phyloP scores from a whole-genome alignment of 2,888 invertebrate genomes.

The Acronicta aceris region DNA sequence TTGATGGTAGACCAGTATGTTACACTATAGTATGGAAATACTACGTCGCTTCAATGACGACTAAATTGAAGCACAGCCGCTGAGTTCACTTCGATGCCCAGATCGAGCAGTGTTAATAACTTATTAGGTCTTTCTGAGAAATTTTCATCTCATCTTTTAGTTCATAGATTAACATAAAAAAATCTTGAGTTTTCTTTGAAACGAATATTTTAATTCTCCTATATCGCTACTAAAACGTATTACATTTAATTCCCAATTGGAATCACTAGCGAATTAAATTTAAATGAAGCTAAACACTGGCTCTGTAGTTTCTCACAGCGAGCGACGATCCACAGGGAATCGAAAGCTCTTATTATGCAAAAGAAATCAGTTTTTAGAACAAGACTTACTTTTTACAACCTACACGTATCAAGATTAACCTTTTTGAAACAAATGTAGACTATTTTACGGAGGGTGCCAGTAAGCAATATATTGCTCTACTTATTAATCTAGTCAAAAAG shows the following conservation, averaged over 20 bases:
- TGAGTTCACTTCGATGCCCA: no score
- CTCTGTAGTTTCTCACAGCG: conserved; percentile 16
- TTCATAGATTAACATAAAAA: conserved; percentile 1
- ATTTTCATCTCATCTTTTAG: no score
- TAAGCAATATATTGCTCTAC: no score
- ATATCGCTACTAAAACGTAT: conserved; percentile 3
- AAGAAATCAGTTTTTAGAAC: conserved; percentile 9
- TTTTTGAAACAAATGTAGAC: not conserved
- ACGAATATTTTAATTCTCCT: not conserved
- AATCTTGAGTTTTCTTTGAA: not conserved
- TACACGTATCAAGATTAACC: no score
- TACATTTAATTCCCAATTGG: conserved; percentile 11
- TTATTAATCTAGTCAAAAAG: no score
- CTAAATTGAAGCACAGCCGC: no score
- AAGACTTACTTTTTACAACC: not conserved
- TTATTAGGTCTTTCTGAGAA: no score
- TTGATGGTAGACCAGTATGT: no score
- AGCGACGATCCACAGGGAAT: conserved; percentile 10
- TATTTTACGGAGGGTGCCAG: not conserved
- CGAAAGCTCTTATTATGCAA: conserved; percentile 7
- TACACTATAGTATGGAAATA: no score
- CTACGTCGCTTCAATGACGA: no score
- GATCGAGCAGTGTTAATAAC: no score
- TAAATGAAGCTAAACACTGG: conserved; percentile 10
- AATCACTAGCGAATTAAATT: conserved; percentile 10